Conservation (phyloP, 2,113 vertebrate species). For the Microtus montanus region DNA sequence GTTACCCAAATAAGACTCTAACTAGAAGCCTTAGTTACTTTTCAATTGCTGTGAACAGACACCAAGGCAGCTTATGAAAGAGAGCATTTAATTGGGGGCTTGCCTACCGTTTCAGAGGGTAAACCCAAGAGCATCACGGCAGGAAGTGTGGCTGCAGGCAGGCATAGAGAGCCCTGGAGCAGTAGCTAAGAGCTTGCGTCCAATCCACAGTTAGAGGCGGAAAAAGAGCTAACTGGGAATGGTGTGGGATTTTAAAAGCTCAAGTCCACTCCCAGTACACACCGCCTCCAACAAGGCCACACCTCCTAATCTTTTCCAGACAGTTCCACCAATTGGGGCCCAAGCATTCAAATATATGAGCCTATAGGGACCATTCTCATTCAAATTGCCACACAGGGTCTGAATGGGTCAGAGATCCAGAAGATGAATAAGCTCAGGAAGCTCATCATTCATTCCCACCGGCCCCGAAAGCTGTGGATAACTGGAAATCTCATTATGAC, state of each 20-base stretch:
- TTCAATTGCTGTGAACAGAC: neutral
- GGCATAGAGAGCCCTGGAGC: no score
- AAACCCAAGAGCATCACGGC: neutral
- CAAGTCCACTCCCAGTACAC: neutral
- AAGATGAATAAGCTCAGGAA: neutral
- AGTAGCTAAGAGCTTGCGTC: neutral
- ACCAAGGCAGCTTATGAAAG: neutral
- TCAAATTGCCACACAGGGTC: neutral
- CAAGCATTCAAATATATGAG: neutral
- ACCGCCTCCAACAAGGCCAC: neutral
- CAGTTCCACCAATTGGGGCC: neutral
- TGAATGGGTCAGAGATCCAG: neutral
- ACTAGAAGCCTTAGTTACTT: neutral
- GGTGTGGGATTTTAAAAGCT: neutral
- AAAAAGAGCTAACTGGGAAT: neutral
- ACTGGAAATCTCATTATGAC: neutral
- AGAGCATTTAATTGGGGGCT: neutral
- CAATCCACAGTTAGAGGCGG: neutral
- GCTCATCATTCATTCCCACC: neutral
- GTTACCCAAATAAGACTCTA: neutral
- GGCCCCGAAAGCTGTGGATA: neutral
- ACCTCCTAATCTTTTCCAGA: neutral
- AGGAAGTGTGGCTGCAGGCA: neutral
- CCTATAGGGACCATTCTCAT: neutral
- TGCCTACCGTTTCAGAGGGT: neutral